These are phyloP conservation scores for Ephydatia muelleri DNA, from an alignment of 37 sponge, comb jelly and placozoan species.

Conservation along the genomic window DNA sequence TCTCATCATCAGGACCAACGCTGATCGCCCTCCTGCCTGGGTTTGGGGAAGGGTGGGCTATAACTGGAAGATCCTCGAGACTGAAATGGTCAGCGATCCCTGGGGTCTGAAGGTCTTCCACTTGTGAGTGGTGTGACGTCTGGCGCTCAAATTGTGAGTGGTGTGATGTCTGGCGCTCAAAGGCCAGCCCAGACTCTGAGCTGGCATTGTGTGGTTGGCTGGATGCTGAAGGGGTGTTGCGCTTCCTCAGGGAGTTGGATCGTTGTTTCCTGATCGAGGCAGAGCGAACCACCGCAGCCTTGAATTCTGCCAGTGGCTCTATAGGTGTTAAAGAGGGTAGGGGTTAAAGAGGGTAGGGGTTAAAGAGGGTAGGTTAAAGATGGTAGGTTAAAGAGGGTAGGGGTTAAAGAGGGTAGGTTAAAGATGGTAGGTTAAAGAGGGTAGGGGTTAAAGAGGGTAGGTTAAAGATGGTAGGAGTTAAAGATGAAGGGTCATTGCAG, in stretches of 20 bases:
- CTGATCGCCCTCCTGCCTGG: not conserved
- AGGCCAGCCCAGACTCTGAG: not conserved
- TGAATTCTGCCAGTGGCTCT: slow-evolving; percentile 63
- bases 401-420: too few species aligned
- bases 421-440: too few species aligned
- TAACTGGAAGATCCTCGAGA: slow-evolving; percentile 51
- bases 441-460: too few species aligned
- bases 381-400: too few species aligned
- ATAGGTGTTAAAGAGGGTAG: not conserved
- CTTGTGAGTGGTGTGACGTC: not conserved
- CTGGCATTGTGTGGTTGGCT: not conserved
- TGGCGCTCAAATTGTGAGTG: not conserved
- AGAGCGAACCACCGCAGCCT: slow-evolving; percentile 41
- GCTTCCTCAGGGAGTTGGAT: not conserved
- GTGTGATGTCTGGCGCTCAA: slow-evolving; percentile 11
- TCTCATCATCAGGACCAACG: not conserved
- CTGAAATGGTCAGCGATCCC: slow-evolving; percentile 7
- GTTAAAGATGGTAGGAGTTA: too few species aligned
- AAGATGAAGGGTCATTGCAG: too few species aligned
- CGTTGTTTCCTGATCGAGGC: slow-evolving; percentile 1
- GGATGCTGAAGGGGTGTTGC: not conserved
- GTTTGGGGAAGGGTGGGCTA: slow-evolving; percentile 40
- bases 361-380: too few species aligned
- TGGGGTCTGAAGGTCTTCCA: not conserved
- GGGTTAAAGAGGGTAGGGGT: not conserved